phyloP scores from a whole-genome alignment of 2,797 vertebrate genomes.

The Synaphobranchus kaupii region DNA sequence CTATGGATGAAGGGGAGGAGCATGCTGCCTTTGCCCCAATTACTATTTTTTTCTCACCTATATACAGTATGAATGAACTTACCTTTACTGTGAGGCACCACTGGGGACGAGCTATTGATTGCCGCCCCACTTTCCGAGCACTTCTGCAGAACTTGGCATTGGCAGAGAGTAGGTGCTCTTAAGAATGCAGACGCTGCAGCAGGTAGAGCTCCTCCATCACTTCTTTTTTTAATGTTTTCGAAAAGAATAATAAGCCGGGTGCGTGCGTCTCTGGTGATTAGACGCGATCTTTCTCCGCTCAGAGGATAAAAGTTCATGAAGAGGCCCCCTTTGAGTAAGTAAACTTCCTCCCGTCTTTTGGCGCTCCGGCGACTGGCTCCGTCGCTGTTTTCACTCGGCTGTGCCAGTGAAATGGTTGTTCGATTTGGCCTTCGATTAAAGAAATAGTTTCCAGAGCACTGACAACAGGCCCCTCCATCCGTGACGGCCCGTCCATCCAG shows the following conservation, averaged over 20 bases:
- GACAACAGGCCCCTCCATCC: background rate
- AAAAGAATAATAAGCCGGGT: background rate
- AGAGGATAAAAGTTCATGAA: background rate
- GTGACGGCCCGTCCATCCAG: background rate
- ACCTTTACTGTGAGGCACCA: background rate
- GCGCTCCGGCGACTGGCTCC: background rate
- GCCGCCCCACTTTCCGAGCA: background rate
- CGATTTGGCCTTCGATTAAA: background rate
- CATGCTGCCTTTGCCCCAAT: slow-evolving; percentile 21
- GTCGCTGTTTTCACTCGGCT: background rate
- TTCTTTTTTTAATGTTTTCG: background rate
- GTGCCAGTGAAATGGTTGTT: background rate
- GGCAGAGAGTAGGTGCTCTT: background rate
- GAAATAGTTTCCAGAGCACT: background rate
- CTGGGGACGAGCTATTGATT: slow-evolving; percentile 1
- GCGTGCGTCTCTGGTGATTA: background rate
- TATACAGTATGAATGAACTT: background rate
- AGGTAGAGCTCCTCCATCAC: background rate
- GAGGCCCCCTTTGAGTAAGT: background rate
- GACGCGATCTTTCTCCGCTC: too few species aligned
- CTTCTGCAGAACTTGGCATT: background rate
- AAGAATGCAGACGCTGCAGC: background rate
- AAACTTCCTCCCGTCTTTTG: background rate
- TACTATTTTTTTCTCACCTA: slow-evolving; percentile 11
- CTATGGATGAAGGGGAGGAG: slow-evolving; percentile 12